Conservation (phyloP, 1,140 invertebrate genomes). For the Mylabris phalerata region DNA sequence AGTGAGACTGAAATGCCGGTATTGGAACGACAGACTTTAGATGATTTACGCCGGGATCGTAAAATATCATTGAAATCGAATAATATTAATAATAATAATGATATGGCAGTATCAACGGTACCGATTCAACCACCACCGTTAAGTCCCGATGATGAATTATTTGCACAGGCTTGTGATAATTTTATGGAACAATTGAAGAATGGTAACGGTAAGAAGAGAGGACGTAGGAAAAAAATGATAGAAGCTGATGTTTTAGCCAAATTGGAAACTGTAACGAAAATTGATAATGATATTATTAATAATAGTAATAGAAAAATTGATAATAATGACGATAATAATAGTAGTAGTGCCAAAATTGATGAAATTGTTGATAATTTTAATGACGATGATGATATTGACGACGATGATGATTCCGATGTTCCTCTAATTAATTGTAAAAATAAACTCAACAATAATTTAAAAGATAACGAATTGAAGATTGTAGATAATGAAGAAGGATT, state of each 20-base stretch:
- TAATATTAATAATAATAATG: slow-evolving; percentile 14
- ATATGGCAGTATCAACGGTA: neutral
- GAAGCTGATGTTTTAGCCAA: slow-evolving; percentile 30
- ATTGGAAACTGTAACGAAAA: slow-evolving; percentile 18
- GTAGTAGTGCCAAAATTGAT: too few relatives aligned
- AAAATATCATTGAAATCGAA: slow-evolving; percentile 38
- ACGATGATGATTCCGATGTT: slow-evolving; percentile 37
- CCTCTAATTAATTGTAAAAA: slow-evolving; percentile 36
- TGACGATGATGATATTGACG: slow-evolving; percentile 1
- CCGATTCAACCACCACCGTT: slow-evolving; percentile 27
- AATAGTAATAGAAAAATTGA: neutral
- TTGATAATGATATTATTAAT: neutral
- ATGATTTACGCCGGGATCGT: slow-evolving; percentile 50
- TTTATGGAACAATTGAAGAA: slow-evolving; percentile 62
- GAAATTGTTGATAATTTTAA: slow-evolving; percentile 8
- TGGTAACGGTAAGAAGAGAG: slow-evolving; percentile 47
- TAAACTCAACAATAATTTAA: slow-evolving; percentile 32
- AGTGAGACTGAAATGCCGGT: slow-evolving; percentile 54
- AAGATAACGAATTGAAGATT: slow-evolving; percentile 34
- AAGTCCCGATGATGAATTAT: slow-evolving; percentile 42
- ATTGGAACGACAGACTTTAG: slow-evolving; percentile 49
- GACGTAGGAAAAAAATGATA: slow-evolving; percentile 46
- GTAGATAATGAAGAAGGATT: slow-evolving; percentile 30
- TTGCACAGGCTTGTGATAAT: slow-evolving; percentile 57
- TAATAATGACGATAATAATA: slow-evolving; percentile 14